Conservation (phyloP, 2,888 invertebrate genomes). For the Drosophila tripunctata region DNA sequence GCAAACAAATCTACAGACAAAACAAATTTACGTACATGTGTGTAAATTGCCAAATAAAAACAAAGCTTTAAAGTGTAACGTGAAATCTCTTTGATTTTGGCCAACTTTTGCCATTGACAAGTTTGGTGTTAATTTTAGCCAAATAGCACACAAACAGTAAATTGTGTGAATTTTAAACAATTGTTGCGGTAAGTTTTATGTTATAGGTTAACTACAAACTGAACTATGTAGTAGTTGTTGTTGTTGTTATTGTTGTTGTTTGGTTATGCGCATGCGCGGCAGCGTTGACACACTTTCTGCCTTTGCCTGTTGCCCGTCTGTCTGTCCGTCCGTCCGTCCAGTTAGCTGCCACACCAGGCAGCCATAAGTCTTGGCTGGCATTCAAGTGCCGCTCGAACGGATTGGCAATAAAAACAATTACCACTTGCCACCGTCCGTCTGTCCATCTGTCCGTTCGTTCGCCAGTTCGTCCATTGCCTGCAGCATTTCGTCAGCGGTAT, state of each 20-base stretch:
- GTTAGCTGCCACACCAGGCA: slow-evolving; percentile 39
- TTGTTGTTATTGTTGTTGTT: slow-evolving; percentile 30
- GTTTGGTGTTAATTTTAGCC: slow-evolving; percentile 26
- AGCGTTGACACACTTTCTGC: slow-evolving; percentile 73
- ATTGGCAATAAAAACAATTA: slow-evolving; percentile 77
- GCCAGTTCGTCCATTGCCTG: slow-evolving; percentile 27
- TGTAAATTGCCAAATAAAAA: too few species aligned
- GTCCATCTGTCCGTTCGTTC: background rate
- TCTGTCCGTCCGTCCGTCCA: slow-evolving; percentile 8
- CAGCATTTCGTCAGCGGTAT: slow-evolving; percentile 70
- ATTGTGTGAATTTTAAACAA: slow-evolving; percentile 49
- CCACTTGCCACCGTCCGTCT: slow-evolving; percentile 52
- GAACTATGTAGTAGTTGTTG: slow-evolving; percentile 14
- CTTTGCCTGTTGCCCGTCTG: slow-evolving; percentile 31
- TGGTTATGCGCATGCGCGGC: slow-evolving; percentile 70
- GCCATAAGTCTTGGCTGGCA: slow-evolving; percentile 44
- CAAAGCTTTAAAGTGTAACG: slow-evolving; percentile 56
- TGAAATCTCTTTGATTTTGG: slow-evolving; percentile 40
- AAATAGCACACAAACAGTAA: slow-evolving; percentile 18
- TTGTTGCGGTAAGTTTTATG: slow-evolving; percentile 65
- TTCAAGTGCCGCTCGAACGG: slow-evolving; percentile 57
- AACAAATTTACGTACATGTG: background rate
- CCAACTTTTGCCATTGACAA: slow-evolving; percentile 30
- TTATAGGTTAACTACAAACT: slow-evolving; percentile 2
- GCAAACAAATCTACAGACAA: slow-evolving; percentile 8